Percentiles rank a stretch among this genome's conserved stretches.
Conservation (phyloP, 2,113 vertebrate genomes). For the Callorhinus ursinus region DNA sequence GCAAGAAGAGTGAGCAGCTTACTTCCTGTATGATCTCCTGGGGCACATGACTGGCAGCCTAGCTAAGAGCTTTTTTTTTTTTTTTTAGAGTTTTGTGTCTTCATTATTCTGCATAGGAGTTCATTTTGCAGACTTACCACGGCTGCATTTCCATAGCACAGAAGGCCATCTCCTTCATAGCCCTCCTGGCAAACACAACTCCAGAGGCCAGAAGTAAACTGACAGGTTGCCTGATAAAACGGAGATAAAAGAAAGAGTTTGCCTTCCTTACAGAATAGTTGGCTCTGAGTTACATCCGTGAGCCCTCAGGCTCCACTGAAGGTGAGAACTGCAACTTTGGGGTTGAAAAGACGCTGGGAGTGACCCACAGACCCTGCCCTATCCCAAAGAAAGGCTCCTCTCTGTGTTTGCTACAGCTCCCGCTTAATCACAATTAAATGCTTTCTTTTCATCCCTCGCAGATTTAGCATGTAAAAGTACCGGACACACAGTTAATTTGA, state of each 20-base stretch:
- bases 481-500: neutral
- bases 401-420: neutral
- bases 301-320: rapidly evolving
- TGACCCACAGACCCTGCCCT: no score
- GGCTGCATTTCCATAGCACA: conserved; percentile 91
- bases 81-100: neutral
- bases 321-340: neutral
- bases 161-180: conserved; percentile 88
- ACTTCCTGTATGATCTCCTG: neutral
- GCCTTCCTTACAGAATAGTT: neutral
- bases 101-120: neutral
- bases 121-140: conserved; percentile 83
- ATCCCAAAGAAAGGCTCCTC: no score
- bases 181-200: conserved; percentile 91
- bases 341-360: no score
- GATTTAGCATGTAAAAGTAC: neutral
- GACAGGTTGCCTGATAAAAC: conserved; percentile 86
- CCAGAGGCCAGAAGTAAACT: conserved; percentile 84
- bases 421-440: neutral
- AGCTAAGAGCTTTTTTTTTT: neutral
- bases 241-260: neutral
- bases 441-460: neutral
- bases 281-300: rapidly evolving
- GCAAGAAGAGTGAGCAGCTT: neutral
- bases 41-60: neutral